Evolutionary conservation across 1,140 invertebrate species (phyloP), one percentile per base, ranked within the genome.

Genomic region (Bombus superbus): DNA sequence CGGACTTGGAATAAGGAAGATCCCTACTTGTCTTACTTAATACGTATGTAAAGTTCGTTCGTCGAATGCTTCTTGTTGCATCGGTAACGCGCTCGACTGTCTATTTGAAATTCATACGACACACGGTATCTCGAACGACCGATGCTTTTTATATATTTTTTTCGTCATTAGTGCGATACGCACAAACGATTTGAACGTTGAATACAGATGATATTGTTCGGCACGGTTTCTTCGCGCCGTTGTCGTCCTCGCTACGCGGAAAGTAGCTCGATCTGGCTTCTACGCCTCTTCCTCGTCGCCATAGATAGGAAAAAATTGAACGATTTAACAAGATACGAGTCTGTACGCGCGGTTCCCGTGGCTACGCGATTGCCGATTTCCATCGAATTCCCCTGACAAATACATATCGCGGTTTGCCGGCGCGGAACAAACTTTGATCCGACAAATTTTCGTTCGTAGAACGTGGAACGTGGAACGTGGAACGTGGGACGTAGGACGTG

Each of bases 121-220:
- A 28, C 6, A 18, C 57, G 11, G 22, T 66, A 79, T 42, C 62
- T 78, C 38, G 66, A 78, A 66, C 77, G 62, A 68, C 32, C 64
- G 25, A 80, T 44, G 64, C n/a, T 69, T 53, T 47, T 69, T 69
- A 2, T 69, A 57, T 25, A 38, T 68, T 66, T 40, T 68, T 18
- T 28, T 42, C 44, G 25, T 69, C 44, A 69, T 80, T 80, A 80
- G 44, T 6, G 25, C 44, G 64, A 69, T 69, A 68, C 78, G 28
- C 53, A n/a, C 66, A 53, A 80, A 53, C 47, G 64, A 69, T 38
- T 28, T 28, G 35, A 66, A 79, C 77, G 42, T 68, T 28, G 77
- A 68, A 47, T 68, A 79, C 77, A 38, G 66, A 79, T 47, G 77
- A 79, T 47, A 47, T 62, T 32, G 75, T 53, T 53, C 22, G 47